Evolutionary conservation across 2,888 invertebrate genomes (phyloP).

Genomic region (Bruchidius siliquastri): DNA sequence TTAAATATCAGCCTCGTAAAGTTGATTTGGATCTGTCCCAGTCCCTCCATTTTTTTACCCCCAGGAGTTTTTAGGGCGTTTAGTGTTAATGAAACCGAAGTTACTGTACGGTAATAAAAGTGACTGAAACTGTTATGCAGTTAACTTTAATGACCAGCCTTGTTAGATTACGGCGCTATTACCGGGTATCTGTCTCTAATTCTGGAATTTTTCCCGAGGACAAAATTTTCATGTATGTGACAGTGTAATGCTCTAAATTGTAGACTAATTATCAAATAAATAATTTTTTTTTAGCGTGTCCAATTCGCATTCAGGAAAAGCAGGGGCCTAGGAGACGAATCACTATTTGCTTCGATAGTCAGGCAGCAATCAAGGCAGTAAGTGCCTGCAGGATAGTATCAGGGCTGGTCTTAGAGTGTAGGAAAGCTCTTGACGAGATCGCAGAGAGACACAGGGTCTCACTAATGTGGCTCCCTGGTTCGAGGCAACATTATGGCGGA

Average conservation of each 20-base stretch:
- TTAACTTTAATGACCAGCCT: not conserved
- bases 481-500: too few relatives aligned
- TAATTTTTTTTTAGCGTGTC: too few relatives aligned
- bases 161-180: not conserved
- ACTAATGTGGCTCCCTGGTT: too few relatives aligned
- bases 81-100: conserved; percentile 26
- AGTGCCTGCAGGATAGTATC: too few relatives aligned
- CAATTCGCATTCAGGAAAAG: too few relatives aligned
- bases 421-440: too few relatives aligned
- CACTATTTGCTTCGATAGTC: too few relatives aligned
- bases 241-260: not conserved
- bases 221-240: not conserved
- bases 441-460: too few relatives aligned
- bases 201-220: not conserved
- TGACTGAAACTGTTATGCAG: conserved; percentile 6
- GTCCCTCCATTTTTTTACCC: conserved; percentile 27
- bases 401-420: too few relatives aligned
- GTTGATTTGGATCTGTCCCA: conserved; percentile 23
- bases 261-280: too few relatives aligned
- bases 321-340: too few relatives aligned
- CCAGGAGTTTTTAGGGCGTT: conserved; percentile 22
- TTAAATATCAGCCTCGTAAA: conserved; percentile 23
- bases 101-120: conserved; percentile 23
- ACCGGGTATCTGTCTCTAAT: not conserved
- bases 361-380: too few relatives aligned